These are phyloP conservation scores for Pteropus rufus DNA, from an alignment of 2,797 vertebrate genomes.

Conservation along the genomic window DNA sequence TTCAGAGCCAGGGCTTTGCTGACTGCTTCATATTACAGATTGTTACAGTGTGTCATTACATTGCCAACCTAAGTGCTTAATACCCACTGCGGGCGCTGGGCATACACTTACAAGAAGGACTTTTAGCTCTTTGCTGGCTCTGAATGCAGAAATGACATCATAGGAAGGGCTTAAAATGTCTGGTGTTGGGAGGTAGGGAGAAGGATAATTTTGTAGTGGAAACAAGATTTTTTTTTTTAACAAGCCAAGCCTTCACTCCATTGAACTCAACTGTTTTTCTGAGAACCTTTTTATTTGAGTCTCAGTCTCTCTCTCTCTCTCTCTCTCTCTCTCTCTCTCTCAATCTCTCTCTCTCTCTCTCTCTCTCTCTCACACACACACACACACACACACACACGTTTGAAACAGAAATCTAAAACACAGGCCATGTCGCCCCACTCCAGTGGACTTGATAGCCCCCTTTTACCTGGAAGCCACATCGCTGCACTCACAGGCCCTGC, in stretches of 20 bases:
- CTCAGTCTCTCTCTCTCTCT: not conserved
- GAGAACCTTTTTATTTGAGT: conserved; percentile 31
- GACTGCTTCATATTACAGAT: conserved; percentile 87
- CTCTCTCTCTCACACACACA: not conserved
- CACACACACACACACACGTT: not conserved
- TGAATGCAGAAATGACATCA: conserved; percentile 80
- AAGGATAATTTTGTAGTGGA: conserved; percentile 52
- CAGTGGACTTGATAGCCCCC: not conserved
- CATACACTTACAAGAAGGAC: conserved; percentile 82
- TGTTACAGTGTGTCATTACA: conserved; percentile 89
- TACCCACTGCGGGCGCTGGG: conserved; percentile 85
- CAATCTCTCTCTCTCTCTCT: not conserved
- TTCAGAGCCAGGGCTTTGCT: conserved; percentile 84
- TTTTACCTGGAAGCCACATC: conserved; percentile 69
- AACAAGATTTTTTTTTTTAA: not conserved
- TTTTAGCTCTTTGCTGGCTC: conserved; percentile 79
- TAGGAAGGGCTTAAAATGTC: conserved; percentile 56
- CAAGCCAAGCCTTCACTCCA: conserved; percentile 1
- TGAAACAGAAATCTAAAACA: not conserved
- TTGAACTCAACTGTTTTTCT: conserved; percentile 26
- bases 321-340: not conserved
- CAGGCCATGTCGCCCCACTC: not conserved
- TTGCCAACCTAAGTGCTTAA: conserved; percentile 89
- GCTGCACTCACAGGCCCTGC: conserved; percentile 49
- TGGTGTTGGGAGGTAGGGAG: conserved; percentile 50